Conservation (phyloP, 2,113 vertebrate species). For the Hiodon alosoides region DNA sequence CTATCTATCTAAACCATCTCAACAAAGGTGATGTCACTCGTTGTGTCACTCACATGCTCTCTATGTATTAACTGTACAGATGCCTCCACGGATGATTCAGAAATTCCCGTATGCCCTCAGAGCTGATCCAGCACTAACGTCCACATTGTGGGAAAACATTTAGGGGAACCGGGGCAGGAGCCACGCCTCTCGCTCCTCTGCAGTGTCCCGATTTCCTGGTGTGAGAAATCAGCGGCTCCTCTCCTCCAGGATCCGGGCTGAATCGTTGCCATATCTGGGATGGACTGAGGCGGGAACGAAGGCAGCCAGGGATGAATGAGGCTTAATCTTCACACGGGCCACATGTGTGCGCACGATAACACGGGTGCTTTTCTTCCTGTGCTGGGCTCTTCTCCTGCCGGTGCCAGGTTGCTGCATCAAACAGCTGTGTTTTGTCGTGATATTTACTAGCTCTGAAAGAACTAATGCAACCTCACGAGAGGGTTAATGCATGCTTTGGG, state of each 20-base stretch:
- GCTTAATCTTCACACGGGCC: conserved; percentile 75
- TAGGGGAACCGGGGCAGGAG: conserved; percentile 31
- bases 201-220: conserved; percentile 56
- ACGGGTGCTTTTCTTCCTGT: conserved; percentile 64
- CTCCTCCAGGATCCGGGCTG: conserved; percentile 62
- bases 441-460: conserved; percentile 65
- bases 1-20: neutral
- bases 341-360: conserved; percentile 77
- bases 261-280: conserved; percentile 71
- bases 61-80: neutral
- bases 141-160: neutral
- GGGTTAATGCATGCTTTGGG: conserved; percentile 73
- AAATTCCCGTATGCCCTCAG: conserved; percentile 1
- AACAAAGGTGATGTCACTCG: neutral
- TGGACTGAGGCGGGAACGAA: conserved; percentile 69
- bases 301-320: conserved; percentile 73
- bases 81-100: neutral
- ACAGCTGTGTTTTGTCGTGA: conserved; percentile 64
- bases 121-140: no score
- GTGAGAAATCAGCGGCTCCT: conserved; percentile 69
- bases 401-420: conserved; percentile 71
- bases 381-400: conserved; percentile 55
- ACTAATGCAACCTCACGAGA: conserved; percentile 59
- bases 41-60: neutral
- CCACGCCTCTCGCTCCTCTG: conserved; percentile 52